Percentiles rank a stretch among this genome's conserved stretches.
phyloP scores from a whole-genome alignment of 2,888 invertebrate genomes.

The Lithosia quadra region DNA sequence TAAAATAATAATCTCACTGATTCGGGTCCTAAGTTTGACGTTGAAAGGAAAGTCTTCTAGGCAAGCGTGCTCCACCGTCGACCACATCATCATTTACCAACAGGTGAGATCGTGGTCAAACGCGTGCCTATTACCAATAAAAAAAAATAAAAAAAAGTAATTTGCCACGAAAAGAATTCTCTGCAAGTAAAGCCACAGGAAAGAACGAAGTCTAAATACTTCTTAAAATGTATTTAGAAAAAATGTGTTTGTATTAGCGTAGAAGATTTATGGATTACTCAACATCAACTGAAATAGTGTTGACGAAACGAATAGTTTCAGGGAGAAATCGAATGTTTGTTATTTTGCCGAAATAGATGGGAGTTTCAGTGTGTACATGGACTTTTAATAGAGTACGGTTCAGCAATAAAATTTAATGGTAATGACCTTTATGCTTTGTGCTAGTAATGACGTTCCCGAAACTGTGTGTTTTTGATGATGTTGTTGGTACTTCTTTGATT shows the following conservation, averaged over 20 bases:
- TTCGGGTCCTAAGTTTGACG: too few species aligned
- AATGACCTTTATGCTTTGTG: background rate
- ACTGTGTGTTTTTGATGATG: background rate
- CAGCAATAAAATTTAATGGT: conserved; percentile 7
- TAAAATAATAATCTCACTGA: too few species aligned
- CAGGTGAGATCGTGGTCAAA: too few species aligned
- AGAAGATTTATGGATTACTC: conserved; percentile 13
- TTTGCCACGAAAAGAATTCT: too few species aligned
- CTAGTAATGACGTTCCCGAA: background rate
- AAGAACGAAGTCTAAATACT: background rate
- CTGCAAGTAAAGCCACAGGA: background rate
- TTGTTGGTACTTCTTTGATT: background rate
- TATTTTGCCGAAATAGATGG: conserved; percentile 32
- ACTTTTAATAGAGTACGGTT: conserved; percentile 23
- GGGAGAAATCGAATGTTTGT: conserved; percentile 37
- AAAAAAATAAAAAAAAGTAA: too few species aligned
- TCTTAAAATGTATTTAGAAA: conserved; percentile 7
- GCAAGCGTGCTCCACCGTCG: too few species aligned
- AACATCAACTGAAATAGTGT: conserved; percentile 30
- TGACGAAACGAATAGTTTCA: conserved; percentile 35
- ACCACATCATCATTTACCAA: too few species aligned
- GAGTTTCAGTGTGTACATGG: conserved; percentile 17
- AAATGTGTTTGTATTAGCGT: conserved; percentile 7
- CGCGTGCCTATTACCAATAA: too few species aligned
- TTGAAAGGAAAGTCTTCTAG: too few species aligned